phyloP scores from a whole-genome alignment of 2,888 invertebrate species.

The Eupeodes latifasciatus region DNA sequence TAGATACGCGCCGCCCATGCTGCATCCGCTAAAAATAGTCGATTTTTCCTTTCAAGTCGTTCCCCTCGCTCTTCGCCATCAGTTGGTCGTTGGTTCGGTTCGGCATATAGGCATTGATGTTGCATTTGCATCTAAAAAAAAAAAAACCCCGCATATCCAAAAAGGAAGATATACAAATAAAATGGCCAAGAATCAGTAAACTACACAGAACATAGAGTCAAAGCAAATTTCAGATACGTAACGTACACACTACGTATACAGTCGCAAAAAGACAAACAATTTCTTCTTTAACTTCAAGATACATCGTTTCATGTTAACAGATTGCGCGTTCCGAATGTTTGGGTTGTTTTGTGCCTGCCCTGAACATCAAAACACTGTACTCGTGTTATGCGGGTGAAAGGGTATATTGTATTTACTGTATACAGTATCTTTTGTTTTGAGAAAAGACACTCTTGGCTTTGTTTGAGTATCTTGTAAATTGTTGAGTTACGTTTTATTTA shows the following conservation, averaged over 20 bases:
- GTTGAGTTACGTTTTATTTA: conserved; percentile 24
- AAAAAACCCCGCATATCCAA: conserved; percentile 1
- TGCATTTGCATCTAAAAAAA: conserved; percentile 26
- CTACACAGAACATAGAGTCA: conserved; percentile 52
- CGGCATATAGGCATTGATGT: conserved; percentile 55
- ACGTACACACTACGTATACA: background rate
- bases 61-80: too few relatives aligned
- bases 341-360: background rate
- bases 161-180: conserved; percentile 52
- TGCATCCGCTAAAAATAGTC: too few relatives aligned
- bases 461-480: conserved; percentile 33
- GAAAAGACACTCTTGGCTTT: conserved; percentile 51
- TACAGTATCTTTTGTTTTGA: conserved; percentile 38
- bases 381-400: background rate
- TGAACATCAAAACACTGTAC: too few relatives aligned
- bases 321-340: conserved; percentile 57
- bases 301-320: conserved; percentile 65
- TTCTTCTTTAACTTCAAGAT: conserved; percentile 15
- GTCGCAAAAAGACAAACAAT: conserved; percentile 37
- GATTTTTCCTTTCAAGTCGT: too few relatives aligned
- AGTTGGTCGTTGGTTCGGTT: conserved; percentile 29
- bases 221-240: conserved; percentile 3
- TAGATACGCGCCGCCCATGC: too few relatives aligned
- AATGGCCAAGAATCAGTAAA: conserved; percentile 60
- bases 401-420: background rate